Evolutionary conservation across 2,797 vertebrate genomes (phyloP).

Genomic region (Darevskia nairensis): DNA sequence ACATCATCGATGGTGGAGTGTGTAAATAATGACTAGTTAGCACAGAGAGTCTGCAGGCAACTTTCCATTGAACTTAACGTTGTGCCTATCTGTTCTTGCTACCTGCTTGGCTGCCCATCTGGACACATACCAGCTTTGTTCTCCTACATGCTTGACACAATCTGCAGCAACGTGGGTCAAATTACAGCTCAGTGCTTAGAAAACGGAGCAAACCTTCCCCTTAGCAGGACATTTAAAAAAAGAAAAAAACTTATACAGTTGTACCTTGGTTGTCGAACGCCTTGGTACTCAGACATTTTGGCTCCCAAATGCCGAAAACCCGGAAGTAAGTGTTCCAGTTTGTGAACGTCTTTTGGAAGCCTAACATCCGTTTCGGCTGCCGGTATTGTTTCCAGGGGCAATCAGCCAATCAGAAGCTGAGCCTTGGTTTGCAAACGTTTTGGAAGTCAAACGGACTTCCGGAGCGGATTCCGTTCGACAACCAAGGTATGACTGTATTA

Average conservation of each 20-base stretch:
- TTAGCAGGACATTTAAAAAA: background rate
- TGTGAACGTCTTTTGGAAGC: too few species aligned
- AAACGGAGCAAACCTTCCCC: background rate
- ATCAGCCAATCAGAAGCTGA: too few species aligned
- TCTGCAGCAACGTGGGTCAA: background rate
- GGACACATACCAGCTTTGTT: slow-evolving; percentile 13
- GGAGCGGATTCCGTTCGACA: too few species aligned
- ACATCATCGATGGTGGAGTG: slow-evolving; percentile 74
- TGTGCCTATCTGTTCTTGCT: slow-evolving; percentile 2
- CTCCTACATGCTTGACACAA: background rate
- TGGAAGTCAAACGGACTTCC: too few species aligned
- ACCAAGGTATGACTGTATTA: background rate
- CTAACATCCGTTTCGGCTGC: too few species aligned
- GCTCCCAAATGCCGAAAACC: too few species aligned
- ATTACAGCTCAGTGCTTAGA: background rate
- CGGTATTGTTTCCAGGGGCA: background rate
- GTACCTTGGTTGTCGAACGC: too few species aligned
- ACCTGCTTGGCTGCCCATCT: slow-evolving; percentile 27
- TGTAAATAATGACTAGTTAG: slow-evolving; percentile 78
- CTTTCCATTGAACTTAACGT: slow-evolving; percentile 70
- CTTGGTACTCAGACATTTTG: too few species aligned
- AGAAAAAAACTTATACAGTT: too few species aligned
- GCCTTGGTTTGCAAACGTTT: too few species aligned
- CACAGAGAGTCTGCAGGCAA: slow-evolving; percentile 73
- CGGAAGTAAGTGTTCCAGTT: too few species aligned